A percentile compares a stretch with the other conserved stretches of the same genome.
phyloP scores from a whole-genome alignment of 2,888 invertebrate genomes.

The Silvanus unidentatus region DNA sequence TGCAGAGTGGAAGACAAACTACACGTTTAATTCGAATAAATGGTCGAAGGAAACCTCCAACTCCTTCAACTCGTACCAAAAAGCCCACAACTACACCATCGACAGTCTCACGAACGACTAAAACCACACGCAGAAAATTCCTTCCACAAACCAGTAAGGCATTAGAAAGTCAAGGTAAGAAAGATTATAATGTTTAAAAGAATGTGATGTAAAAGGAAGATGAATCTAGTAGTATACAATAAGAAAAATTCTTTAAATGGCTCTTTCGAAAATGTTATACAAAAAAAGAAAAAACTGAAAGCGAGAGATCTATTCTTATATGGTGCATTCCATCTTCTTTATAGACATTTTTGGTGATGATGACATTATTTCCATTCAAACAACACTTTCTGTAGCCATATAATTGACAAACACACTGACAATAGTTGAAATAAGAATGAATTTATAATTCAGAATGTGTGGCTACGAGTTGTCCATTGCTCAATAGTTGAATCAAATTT shows the following conservation, averaged over 20 bases:
- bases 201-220: conserved; percentile 2
- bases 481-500: too few relatives aligned
- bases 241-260: not conserved
- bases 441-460: too few relatives aligned
- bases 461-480: too few relatives aligned
- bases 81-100: conserved; percentile 18
- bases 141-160: conserved; percentile 21
- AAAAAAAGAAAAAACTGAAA: too few relatives aligned
- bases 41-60: conserved; percentile 9
- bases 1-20: conserved; percentile 8
- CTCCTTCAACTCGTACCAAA: conserved; percentile 13
- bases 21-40: conserved; percentile 8
- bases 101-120: conserved; percentile 28
- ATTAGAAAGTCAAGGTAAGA: conserved; percentile 39
- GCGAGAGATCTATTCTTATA: too few relatives aligned
- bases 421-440: too few relatives aligned
- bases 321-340: too few relatives aligned
- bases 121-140: conserved; percentile 30
- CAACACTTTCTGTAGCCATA: too few relatives aligned
- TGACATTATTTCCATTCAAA: too few relatives aligned
- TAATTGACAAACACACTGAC: too few relatives aligned
- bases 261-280: too few relatives aligned
- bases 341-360: too few relatives aligned
- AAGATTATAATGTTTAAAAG: not conserved
- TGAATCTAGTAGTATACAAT: conserved; percentile 1